A percentile compares a stretch with the other conserved stretches of the same genome.
phyloP scores from a whole-genome alignment of 2,888 invertebrate species.

The Cataglyphis altisquamis region DNA sequence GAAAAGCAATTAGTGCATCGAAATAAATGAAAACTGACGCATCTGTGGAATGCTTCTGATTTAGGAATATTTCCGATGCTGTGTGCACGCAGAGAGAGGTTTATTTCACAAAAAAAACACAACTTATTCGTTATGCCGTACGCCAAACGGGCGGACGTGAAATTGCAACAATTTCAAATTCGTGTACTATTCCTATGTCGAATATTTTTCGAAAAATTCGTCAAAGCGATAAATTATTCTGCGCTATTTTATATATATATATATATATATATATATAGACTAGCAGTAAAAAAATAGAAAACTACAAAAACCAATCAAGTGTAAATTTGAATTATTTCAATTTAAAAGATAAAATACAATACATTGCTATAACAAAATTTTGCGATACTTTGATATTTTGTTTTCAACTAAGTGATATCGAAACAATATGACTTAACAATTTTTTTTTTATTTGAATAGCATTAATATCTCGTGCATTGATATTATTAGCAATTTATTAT shows the following conservation, averaged over 20 bases:
- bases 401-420: background rate
- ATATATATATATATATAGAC: background rate
- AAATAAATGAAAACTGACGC: slow-evolving; percentile 48
- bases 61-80: slow-evolving; percentile 46
- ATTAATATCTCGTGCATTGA: background rate
- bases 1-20: slow-evolving; percentile 11
- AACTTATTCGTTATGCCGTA: slow-evolving; percentile 45
- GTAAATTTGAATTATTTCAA: slow-evolving; percentile 26
- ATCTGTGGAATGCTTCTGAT: slow-evolving; percentile 40
- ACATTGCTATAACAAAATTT: background rate
- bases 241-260: background rate
- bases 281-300: background rate
- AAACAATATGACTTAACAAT: background rate
- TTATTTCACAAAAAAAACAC: slow-evolving; percentile 41
- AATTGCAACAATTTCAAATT: slow-evolving; percentile 46
- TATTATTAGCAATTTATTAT: slow-evolving; percentile 9
- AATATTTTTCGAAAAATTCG: slow-evolving; percentile 51
- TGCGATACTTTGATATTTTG: background rate
- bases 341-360: background rate
- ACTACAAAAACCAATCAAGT: slow-evolving; percentile 7
- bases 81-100: slow-evolving; percentile 26
- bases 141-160: slow-evolving; percentile 26
- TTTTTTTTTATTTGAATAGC: background rate
- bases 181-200: slow-evolving; percentile 30
- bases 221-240: slow-evolving; percentile 52